Percentiles rank a stretch among this genome's conserved stretches.
Conservation (phyloP, 1,140 invertebrate genomes). For the Hylyphantes graminicola region DNA sequence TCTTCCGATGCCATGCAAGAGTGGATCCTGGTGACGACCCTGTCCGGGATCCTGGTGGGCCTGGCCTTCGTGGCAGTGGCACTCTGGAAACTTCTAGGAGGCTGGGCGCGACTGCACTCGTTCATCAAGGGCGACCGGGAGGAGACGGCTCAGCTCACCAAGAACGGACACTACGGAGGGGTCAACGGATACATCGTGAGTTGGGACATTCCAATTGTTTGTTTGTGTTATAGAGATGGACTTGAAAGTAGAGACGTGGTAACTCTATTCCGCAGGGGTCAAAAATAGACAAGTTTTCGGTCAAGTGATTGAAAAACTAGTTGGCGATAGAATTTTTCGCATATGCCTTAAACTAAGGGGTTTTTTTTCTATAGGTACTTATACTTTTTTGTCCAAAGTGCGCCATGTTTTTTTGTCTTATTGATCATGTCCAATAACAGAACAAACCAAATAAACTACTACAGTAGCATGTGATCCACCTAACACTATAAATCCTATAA, state of each 20-base stretch:
- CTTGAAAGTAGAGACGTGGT: no score
- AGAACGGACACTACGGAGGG: slow-evolving; percentile 73
- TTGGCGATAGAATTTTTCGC: not conserved
- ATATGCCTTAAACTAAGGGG: not conserved
- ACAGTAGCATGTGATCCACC: no score
- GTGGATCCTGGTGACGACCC: slow-evolving; percentile 44
- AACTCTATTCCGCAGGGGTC: not conserved
- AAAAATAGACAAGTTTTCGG: not conserved
- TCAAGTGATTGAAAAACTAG: not conserved
- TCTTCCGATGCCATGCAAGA: slow-evolving; percentile 46
- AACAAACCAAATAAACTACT: no score
- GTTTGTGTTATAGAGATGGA: not conserved
- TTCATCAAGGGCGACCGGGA: slow-evolving; percentile 74
- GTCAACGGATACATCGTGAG: slow-evolving; percentile 75
- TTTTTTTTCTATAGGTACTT: no score
- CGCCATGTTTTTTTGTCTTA: no score
- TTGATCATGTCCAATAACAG: no score
- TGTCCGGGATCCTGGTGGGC: slow-evolving; percentile 25
- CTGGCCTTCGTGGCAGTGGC: slow-evolving; percentile 40
- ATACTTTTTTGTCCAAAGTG: no score
- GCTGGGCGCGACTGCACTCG: slow-evolving; percentile 70
- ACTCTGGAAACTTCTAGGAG: slow-evolving; percentile 71
- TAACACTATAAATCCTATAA: no score
- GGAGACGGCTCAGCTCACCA: slow-evolving; percentile 72
- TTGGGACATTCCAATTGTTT: not conserved